Evolutionary conservation across 2,888 invertebrate genomes (phyloP), one percentile per base, ranked within the genome.

Genomic region (Tiliacea citrago): DNA sequence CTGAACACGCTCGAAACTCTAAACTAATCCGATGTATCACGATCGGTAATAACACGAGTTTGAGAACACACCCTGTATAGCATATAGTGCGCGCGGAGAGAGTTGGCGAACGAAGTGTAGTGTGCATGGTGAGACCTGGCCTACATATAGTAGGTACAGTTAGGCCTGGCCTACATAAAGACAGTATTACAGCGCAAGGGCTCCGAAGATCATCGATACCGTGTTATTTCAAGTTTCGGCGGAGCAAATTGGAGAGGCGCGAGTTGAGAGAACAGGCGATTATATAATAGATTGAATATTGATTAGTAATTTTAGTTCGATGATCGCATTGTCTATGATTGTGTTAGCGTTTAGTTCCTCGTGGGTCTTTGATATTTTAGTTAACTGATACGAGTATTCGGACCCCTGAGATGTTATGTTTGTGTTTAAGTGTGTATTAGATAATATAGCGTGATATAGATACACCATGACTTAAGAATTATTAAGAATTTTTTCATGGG

Each of bases 211-310:
- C 88, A 87, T 87, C 77, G 86, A 81, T 81, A 80, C 79, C 63
- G 68, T 84, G 73, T 81, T 87, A 85, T 81, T 86, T 85, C 79
- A 83, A 85, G 83, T 85, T 87, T 85, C 45, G 39, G 65, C 49
- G 35, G 39, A 84, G 73, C 68, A 84, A 86, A 79, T 77, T 76
- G 74, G 73, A 63, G 49, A 53, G 68, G 57, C 67, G 24, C n/a
- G 55, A 68, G 61, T 58, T 73, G 7, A 3, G 12, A 72, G 78
- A 18, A 16, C 13, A 55, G 62, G 86, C 84, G 72, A 13, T 4
- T 21, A 18, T n/a, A n/a, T n/a, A n/a, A n/a, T 35, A 60, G 5
- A 39, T 39, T 71, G 13, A 57, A 57, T 58, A 55, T n/a, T 55
- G 24, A 65, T 74, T 45, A 45, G 29, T 60, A 24, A 24, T 61